Evolutionary conservation across 2,888 invertebrate species (phyloP), one percentile per base, ranked within the genome.

Genomic region (Herminia tarsipennalis): DNA sequence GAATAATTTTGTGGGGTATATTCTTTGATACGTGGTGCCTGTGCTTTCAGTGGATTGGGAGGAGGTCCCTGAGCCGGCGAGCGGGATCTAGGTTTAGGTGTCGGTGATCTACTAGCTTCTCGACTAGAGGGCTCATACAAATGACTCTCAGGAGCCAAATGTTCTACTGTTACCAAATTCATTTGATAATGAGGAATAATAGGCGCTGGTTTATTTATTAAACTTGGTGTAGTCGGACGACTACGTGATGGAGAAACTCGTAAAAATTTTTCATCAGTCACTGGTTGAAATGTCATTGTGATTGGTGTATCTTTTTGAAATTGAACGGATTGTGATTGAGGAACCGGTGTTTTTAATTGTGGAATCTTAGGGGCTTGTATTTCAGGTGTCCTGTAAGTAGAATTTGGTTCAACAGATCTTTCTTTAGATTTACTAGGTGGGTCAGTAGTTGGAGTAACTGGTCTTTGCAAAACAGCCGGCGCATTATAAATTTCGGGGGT

Each of bases 171-270:
- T 20, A 95, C 94, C 60, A 96, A 88, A 79, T 95, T 95, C 81
- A 94, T 94, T 83, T 97, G 96, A 75, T 97, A 97, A 66, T 93
- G 94, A 5, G 96, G 96, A 60, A 97, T 94, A 35, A 94, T 92
- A 6, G 96, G 94, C 1, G 95, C 95, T 16, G 96, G 95, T 80
- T 94, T 94, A 73, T 95, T 95, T 45, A 94, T 94, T 84, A 93
- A 82, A 71, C 95, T 94, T 0, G 96, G 95, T 12, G 95, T 95
- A 46, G 92, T 89, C 2, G 95, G 93, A 42, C 95, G 89, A 53
- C 90, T 89, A 34, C 89, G 82, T 17, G 85, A 83, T 1, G 93
- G 92, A 8, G 94, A 94, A 48, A 90, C 91, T 47, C 92, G 88
- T 24, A 93, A 81, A 49, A 82, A 82, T 42, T 69, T 83, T 56